These are phyloP conservation scores for Drosophila watanabei DNA, from an alignment of 1,140 invertebrate genomes.

Conservation along the genomic window DNA sequence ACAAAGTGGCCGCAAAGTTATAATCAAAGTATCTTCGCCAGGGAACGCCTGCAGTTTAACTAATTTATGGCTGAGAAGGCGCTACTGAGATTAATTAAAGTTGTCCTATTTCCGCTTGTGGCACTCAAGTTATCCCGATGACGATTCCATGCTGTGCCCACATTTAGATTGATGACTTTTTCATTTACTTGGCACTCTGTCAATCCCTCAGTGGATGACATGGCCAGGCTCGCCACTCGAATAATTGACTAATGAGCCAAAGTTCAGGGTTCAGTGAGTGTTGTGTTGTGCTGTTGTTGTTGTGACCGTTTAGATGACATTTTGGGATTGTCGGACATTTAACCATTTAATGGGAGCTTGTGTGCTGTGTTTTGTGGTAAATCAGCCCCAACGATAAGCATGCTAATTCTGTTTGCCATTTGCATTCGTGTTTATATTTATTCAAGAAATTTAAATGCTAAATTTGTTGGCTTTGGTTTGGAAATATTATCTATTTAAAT, in stretches of 20 bases:
- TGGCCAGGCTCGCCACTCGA: not conserved
- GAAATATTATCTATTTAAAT: not conserved
- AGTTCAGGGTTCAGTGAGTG: conserved; percentile 42
- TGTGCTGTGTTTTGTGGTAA: conserved; percentile 18
- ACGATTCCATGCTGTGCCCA: not conserved
- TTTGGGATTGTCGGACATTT: conserved; percentile 22
- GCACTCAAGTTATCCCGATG: conserved; percentile 11
- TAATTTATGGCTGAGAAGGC: conserved; percentile 3
- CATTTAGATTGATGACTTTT: conserved; percentile 48
- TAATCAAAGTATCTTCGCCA: conserved; percentile 10
- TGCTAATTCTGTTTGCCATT: conserved; percentile 13
- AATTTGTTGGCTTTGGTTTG: too few species aligned
- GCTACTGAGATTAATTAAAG: conserved; percentile 28
- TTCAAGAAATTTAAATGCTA: not conserved
- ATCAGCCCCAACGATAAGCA: conserved; percentile 3
- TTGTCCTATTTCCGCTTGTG: conserved; percentile 13
- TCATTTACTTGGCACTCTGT: conserved; percentile 43
- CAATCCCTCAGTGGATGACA: conserved; percentile 16
- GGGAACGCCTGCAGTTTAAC: conserved; percentile 5
- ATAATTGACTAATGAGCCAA: conserved; percentile 54
- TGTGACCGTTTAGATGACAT: conserved; percentile 21
- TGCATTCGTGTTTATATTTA: not conserved
- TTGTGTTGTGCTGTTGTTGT: conserved; percentile 1
- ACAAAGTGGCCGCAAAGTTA: conserved; percentile 2
- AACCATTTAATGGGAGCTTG: conserved; percentile 8